Evolutionary conservation across 2,888 invertebrate species (phyloP).

Genomic region (Exocentrus adspersus): DNA sequence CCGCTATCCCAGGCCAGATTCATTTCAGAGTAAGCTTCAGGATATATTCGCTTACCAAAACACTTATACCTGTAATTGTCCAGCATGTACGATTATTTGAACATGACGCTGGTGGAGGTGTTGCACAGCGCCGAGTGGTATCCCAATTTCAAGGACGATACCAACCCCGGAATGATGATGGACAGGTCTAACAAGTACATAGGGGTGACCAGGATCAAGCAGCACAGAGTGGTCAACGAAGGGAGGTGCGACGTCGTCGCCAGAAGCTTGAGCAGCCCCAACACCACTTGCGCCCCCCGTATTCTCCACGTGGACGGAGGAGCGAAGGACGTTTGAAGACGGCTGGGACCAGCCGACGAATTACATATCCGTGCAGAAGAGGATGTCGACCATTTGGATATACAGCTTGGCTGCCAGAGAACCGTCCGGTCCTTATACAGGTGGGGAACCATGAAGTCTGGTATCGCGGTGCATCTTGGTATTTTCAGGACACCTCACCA

Average conservation of each 20-base stretch:
- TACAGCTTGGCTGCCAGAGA: conserved; percentile 32
- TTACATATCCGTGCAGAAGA: conserved; percentile 6
- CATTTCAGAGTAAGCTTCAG: conserved; percentile 3
- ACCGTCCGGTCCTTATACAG: no score
- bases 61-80: conserved; percentile 14
- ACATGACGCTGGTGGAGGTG: conserved; percentile 39
- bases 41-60: no score
- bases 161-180: conserved; percentile 44
- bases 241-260: neutral
- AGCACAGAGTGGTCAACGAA: conserved; percentile 34
- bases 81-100: conserved; percentile 42
- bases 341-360: conserved; percentile 13
- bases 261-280: neutral
- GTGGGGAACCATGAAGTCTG: no score
- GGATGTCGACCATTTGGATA: conserved; percentile 38
- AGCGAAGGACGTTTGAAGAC: conserved; percentile 35
- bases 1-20: neutral
- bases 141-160: conserved; percentile 35
- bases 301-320: conserved; percentile 13
- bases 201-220: conserved; percentile 45
- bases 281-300: conserved; percentile 41
- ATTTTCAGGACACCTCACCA: conserved; percentile 43
- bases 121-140: conserved; percentile 48
- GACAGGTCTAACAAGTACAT: conserved; percentile 49
- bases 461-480: no score